Evolutionary conservation across 2,113 vertebrate species (phyloP).

Genomic region (Oncorhynchus kisutch): DNA sequence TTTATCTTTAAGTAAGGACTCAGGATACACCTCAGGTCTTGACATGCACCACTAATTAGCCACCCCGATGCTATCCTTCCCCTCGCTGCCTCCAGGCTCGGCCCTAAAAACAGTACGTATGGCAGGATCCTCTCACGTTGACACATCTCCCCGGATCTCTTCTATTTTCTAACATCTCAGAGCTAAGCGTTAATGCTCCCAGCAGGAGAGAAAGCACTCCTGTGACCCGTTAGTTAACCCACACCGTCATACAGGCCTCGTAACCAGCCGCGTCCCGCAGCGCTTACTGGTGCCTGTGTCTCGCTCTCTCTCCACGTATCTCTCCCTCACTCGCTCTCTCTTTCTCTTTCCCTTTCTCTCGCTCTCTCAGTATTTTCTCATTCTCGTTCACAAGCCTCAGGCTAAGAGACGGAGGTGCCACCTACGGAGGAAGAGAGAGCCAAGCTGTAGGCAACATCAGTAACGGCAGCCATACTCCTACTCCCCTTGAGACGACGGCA

Average conservation of each 20-base stretch:
- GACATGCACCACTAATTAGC: background rate
- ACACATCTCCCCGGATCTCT: constrained; percentile 1
- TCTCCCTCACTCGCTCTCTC: background rate
- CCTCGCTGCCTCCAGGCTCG: background rate
- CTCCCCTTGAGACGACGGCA: background rate
- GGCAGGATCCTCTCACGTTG: background rate
- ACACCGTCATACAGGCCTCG: constrained; percentile 10
- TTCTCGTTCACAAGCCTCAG: constrained; percentile 21
- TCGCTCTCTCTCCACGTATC: background rate
- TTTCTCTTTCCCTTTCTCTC: background rate
- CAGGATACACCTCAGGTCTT: too few relatives aligned
- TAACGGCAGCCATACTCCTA: background rate
- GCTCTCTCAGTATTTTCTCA: background rate
- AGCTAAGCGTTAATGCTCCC: constrained; percentile 22
- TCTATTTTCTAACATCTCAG: constrained; percentile 5
- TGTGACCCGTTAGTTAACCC: constrained; percentile 35
- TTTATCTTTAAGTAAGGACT: too few relatives aligned
- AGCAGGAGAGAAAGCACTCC: constrained; percentile 19
- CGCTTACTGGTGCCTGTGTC: background rate
- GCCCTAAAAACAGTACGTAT: background rate
- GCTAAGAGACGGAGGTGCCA: background rate
- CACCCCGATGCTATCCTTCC: background rate
- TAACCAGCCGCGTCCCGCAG: constrained; percentile 30
- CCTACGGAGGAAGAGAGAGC: background rate
- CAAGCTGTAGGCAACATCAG: background rate